Evolutionary conservation across 2,888 invertebrate genomes (phyloP).

Genomic region (Carpatolechia fugitivella): DNA sequence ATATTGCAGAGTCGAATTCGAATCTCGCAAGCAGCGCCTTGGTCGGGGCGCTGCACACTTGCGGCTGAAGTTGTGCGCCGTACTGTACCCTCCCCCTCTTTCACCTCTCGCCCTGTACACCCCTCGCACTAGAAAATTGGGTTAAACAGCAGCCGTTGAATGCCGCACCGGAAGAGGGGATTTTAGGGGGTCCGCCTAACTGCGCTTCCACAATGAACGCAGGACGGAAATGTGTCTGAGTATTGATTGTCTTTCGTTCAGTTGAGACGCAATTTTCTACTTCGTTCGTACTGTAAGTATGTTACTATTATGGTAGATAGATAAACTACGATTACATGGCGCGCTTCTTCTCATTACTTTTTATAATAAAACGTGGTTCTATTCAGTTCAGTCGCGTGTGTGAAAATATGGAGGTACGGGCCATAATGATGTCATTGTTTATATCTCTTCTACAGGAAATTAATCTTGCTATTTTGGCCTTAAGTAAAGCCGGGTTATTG

Average conservation of each 20-base stretch:
- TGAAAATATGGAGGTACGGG: no score
- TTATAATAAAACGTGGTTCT: no score
- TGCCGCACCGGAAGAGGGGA: constrained; percentile 71
- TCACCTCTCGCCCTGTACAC: constrained; percentile 56
- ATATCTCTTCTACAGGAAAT: no score
- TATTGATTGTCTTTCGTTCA: constrained; percentile 73
- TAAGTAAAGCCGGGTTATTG: no score
- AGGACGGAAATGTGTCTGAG: constrained; percentile 73
- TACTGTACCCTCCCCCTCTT: constrained; percentile 37
- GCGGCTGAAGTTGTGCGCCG: constrained; percentile 65
- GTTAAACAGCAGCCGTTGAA: constrained; percentile 74
- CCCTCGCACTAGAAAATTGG: constrained; percentile 75
- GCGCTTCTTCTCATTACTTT: no score
- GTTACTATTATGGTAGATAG: no score
- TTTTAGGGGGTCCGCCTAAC: constrained; percentile 64
- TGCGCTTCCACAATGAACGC: constrained; percentile 72
- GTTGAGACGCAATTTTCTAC: constrained; percentile 54
- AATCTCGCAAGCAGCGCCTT: constrained; percentile 58
- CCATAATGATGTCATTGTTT: no score
- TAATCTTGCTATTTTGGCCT: no score
- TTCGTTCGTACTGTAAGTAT: no score
- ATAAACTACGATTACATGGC: no score
- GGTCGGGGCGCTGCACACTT: constrained; percentile 66
- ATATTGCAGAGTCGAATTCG: constrained; percentile 64
- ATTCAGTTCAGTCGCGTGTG: no score